phyloP scores from a whole-genome alignment of 2,888 invertebrate genomes.

The Leptinotarsa rubiginosa region DNA sequence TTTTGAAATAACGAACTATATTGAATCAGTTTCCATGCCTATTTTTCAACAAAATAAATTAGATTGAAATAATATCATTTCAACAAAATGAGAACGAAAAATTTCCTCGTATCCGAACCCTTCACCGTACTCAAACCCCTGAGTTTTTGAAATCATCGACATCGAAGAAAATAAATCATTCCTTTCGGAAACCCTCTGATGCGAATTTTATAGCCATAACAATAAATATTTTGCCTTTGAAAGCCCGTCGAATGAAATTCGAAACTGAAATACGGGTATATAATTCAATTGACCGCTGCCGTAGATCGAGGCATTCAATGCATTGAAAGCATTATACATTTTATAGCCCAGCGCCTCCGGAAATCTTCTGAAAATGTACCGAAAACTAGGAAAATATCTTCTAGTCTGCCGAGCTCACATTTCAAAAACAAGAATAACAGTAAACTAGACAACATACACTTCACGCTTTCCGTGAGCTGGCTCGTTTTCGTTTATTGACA shows the following conservation, averaged over 20 bases:
- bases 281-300: conserved; percentile 13
- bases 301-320: neutral
- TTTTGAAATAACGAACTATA: too few species aligned
- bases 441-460: conserved; percentile 1
- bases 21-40: too few species aligned
- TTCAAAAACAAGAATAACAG: conserved; percentile 1
- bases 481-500: neutral
- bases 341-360: conserved; percentile 3
- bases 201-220: conserved; percentile 11
- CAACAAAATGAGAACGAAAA: neutral
- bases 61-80: neutral
- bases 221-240: conserved; percentile 16
- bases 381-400: neutral
- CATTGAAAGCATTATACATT: conserved; percentile 11
- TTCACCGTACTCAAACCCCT: neutral
- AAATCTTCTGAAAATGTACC: neutral
- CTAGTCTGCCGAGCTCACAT: neutral
- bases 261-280: conserved; percentile 15
- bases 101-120: neutral
- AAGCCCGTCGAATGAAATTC: conserved; percentile 15
- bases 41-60: too few species aligned
- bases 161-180: conserved; percentile 8
- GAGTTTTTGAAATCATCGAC: neutral
- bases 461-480: neutral
- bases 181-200: conserved; percentile 5